phyloP scores from a whole-genome alignment of 2,888 invertebrate genomes.

The Chrysolina americana region DNA sequence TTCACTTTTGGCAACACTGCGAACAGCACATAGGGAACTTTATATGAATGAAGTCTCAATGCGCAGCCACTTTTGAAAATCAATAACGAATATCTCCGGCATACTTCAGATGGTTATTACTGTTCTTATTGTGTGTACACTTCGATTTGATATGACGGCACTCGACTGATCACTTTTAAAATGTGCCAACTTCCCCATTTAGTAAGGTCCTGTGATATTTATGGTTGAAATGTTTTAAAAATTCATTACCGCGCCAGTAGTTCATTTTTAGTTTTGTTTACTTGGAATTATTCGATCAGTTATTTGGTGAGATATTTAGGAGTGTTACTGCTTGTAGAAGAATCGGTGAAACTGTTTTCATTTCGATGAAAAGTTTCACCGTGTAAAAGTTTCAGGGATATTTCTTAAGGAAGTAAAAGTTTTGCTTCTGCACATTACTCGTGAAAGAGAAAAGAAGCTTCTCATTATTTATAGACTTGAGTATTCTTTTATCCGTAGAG shows the following conservation, averaged over 20 bases:
- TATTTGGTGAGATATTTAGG: neutral
- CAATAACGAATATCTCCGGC: constrained; percentile 52
- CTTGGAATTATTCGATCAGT: neutral
- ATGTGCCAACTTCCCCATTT: neutral
- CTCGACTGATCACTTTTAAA: neutral
- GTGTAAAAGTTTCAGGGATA: constrained; percentile 54
- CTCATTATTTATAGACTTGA: constrained; percentile 12
- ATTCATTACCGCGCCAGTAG: neutral
- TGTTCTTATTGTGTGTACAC: constrained; percentile 40
- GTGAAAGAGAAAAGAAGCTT: constrained; percentile 18
- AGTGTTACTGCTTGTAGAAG: neutral
- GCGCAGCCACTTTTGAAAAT: constrained; percentile 57
- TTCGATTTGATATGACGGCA: constrained; percentile 26
- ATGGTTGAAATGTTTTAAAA: constrained; percentile 20
- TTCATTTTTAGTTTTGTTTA: neutral
- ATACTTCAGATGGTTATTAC: constrained; percentile 44
- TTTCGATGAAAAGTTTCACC: constrained; percentile 48
- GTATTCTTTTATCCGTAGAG: neutral
- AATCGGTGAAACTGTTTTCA: constrained; percentile 39
- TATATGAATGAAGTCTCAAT: constrained; percentile 46
- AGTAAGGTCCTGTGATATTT: neutral
- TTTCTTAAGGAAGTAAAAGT: constrained; percentile 51
- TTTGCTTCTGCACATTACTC: constrained; percentile 52
- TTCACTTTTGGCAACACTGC: constrained; percentile 31
- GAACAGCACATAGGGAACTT: constrained; percentile 58